Base-by-base conservation (phyloP, 2,797 vertebrate genomes). In the Bradypus variegatus region DNA sequence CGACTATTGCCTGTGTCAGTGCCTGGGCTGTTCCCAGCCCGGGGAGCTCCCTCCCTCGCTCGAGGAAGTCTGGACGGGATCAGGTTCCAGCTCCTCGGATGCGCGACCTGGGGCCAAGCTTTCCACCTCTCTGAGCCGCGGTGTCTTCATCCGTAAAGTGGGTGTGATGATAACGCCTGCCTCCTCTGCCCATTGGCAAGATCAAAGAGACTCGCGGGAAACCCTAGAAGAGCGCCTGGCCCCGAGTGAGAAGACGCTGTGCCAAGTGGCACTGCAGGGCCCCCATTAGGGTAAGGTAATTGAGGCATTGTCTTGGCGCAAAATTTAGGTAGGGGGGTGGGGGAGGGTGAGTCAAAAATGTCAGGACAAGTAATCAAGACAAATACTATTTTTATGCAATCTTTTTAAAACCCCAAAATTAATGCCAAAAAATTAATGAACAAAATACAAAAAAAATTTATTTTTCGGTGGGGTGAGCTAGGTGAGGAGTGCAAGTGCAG, bases 381-480 rank as follows among this genome's bases (percentile, higher is more conserved):
- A 72, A 33, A 50, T 76, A 23, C n/a, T 16, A 55, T 45, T 69
- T 58, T 69, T 65, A 29, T 64, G 27, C 64, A 41, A 1, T 29
- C 65, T 81, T 81, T 72, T 90, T 83, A 48, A 86, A 62, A 86
- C 67, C 41, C 86, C 60, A 91, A 89, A 87, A 91, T 53, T 15
- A 64, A 90, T 21, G 62, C 60, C 23, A 82, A 81, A 64, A 72
- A 58, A 60, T 16, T 60, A 83, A 13, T 29, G 72, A 83, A 65
- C 69, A 73, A 85, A 50, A 76, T 15, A 67, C 18, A 48, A 64
- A 70, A 64, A 70, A 58, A 58, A 29, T 27, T 11, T 50, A 50
- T 50, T 14, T 79, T 41, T 36, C 62, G 31, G 14, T 21, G 45
- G n/a, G 23, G 19, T 4, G 9, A 11, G 64, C 8, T 15, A 8